These are phyloP conservation scores for Phymatocera aterrima DNA, from an alignment of 2,888 invertebrate genomes.

Conservation along the genomic window DNA sequence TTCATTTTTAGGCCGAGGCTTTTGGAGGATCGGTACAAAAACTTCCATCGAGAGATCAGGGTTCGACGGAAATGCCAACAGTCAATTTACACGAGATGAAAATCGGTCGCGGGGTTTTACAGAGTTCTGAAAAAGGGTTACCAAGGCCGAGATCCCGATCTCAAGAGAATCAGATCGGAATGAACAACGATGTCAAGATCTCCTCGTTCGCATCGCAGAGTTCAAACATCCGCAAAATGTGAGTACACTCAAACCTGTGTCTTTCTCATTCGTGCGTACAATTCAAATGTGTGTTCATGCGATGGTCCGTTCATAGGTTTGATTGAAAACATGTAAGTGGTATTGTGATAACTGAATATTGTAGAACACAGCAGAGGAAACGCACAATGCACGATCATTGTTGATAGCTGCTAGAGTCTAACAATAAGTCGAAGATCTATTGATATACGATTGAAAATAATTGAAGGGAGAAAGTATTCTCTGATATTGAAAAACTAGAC, in stretches of 20 bases:
- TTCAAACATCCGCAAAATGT: slow-evolving; percentile 1
- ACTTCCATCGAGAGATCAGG: slow-evolving; percentile 19
- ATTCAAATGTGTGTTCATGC: background rate
- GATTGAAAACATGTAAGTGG: too few species aligned
- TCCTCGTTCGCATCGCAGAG: background rate
- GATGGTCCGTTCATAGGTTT: background rate
- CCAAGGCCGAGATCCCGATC: slow-evolving; percentile 9
- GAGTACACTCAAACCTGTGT: background rate
- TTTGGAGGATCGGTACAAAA: slow-evolving; percentile 5
- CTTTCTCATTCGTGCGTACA: background rate
- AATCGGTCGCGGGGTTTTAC: background rate
- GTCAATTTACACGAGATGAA: background rate
- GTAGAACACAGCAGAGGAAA: too few species aligned
- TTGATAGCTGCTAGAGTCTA: too few species aligned
- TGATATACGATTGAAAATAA: too few species aligned
- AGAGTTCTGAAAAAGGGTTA: background rate
- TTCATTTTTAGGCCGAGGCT: background rate
- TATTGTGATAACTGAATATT: too few species aligned
- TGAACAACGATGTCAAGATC: background rate
- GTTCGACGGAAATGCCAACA: slow-evolving; percentile 10
- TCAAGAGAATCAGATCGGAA: background rate
- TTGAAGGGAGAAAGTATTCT: too few species aligned
- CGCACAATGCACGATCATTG: too few species aligned
- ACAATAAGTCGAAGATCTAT: too few species aligned
- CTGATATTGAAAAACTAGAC: too few species aligned